Conservation (phyloP, 2,888 invertebrate species). For the Poecilus cupreus region DNA sequence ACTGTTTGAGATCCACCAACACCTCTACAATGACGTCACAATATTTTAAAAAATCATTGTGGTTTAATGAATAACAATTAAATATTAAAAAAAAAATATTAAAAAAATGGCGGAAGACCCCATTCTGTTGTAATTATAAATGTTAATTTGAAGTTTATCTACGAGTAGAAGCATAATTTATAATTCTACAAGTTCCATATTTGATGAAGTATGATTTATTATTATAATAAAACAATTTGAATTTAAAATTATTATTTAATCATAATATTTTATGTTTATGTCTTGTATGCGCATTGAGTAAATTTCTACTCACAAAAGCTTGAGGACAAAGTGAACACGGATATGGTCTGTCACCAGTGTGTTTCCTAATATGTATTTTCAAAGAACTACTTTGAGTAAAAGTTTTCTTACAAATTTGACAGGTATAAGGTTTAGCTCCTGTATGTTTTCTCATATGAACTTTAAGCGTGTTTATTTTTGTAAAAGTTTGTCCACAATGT, state of each 20-base stretch:
- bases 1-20: too few relatives aligned
- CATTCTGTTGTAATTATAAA: constrained; percentile 61
- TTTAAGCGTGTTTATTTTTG: constrained; percentile 73
- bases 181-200: not conserved
- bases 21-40: too few relatives aligned
- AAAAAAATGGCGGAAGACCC: not conserved
- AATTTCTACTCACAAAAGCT: constrained; percentile 76
- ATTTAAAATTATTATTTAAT: not conserved
- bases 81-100: too few relatives aligned
- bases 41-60: not conserved
- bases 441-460: constrained; percentile 77
- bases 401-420: constrained; percentile 76
- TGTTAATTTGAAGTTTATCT: too few relatives aligned
- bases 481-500: constrained; percentile 76
- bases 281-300: constrained; percentile 74
- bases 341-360: constrained; percentile 76
- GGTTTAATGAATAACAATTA: too few relatives aligned
- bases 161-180: too few relatives aligned
- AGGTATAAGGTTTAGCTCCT: constrained; percentile 69
- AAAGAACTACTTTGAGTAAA: constrained; percentile 77
- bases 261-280: constrained; percentile 28
- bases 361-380: constrained; percentile 75
- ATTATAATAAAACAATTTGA: too few relatives aligned
- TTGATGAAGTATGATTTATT: not conserved
- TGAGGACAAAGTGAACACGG: constrained; percentile 76